A percentile compares a stretch with the other conserved stretches of the same genome.
phyloP scores from a whole-genome alignment of 2,113 vertebrate species.

The Australoheros scitulus region DNA sequence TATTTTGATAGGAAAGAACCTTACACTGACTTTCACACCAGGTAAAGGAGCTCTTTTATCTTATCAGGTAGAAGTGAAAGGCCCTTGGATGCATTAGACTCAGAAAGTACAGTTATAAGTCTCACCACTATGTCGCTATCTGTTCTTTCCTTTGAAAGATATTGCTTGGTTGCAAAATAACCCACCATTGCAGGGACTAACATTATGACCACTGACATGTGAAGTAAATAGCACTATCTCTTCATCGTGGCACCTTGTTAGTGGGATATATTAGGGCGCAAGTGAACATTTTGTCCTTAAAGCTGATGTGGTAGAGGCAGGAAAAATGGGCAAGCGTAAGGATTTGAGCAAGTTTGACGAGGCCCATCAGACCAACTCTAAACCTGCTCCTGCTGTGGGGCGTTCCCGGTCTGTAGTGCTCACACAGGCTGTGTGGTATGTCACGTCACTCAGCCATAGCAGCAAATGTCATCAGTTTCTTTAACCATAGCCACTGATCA shows the following conservation, averaged over 20 bases:
- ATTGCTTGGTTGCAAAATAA: not conserved
- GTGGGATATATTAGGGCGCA: too few relatives aligned
- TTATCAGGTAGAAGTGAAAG: not conserved
- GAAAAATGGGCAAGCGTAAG: too few relatives aligned
- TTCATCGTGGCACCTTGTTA: too few relatives aligned
- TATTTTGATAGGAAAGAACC: constrained; percentile 1
- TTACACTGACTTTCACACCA: not conserved
- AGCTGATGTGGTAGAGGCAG: too few relatives aligned
- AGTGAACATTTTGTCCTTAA: too few relatives aligned
- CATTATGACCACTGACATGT: too few relatives aligned
- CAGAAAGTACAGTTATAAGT: not conserved
- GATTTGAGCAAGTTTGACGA: too few relatives aligned
- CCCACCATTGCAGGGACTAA: not conserved
- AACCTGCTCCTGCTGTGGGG: too few relatives aligned
- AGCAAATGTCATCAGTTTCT: not conserved
- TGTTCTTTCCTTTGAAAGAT: not conserved
- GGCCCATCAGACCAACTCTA: too few relatives aligned
- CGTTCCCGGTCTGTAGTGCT: too few relatives aligned
- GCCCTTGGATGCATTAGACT: not conserved
- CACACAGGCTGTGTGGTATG: too few relatives aligned
- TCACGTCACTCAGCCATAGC: not conserved
- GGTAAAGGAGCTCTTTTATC: not conserved
- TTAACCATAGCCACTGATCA: not conserved
- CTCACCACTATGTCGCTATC: not conserved
- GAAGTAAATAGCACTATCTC: too few relatives aligned